Percentiles rank a stretch among this genome's conserved stretches.
These are phyloP conservation scores for Carassius auratus DNA, from an alignment of 2,113 vertebrate genomes.

Conservation along the genomic window DNA sequence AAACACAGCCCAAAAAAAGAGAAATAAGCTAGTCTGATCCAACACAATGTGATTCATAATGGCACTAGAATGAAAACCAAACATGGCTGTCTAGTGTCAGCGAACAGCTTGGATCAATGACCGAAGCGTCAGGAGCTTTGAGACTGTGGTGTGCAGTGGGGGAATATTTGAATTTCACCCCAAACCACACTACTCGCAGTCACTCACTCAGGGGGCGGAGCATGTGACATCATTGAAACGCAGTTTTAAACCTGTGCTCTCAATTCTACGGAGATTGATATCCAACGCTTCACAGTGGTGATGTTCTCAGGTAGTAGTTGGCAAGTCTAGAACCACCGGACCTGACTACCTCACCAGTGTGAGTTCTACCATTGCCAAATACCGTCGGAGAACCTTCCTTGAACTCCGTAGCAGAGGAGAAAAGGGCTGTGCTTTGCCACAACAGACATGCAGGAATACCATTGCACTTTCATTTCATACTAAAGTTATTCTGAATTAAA, in stretches of 20 bases:
- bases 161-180: constrained; percentile 71
- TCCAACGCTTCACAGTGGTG: constrained; percentile 20
- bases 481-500: neutral
- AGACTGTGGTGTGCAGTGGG: constrained; percentile 80
- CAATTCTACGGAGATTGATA: neutral
- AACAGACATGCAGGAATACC: neutral
- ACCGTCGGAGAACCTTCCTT: constrained; percentile 76
- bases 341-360: constrained; percentile 98
- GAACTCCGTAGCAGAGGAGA: neutral
- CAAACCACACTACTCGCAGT: constrained; percentile 78
- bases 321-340: constrained; percentile 99
- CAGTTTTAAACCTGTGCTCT: neutral
- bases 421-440: neutral
- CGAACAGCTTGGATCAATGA: neutral
- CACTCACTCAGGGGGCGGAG: constrained; percentile 73
- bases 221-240: constrained; percentile 10
- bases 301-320: constrained; percentile 88
- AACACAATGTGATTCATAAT: neutral
- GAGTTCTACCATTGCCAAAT: constrained; percentile 99
- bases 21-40: neutral
- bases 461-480: neutral
- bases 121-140: constrained; percentile 70
- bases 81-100: constrained; percentile 14
- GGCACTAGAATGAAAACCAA: neutral
- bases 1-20: neutral